Evolutionary conservation across 1,140 invertebrate genomes (phyloP), one percentile per base, ranked within the genome.

Genomic region (Macrostomum lignano): DNA sequence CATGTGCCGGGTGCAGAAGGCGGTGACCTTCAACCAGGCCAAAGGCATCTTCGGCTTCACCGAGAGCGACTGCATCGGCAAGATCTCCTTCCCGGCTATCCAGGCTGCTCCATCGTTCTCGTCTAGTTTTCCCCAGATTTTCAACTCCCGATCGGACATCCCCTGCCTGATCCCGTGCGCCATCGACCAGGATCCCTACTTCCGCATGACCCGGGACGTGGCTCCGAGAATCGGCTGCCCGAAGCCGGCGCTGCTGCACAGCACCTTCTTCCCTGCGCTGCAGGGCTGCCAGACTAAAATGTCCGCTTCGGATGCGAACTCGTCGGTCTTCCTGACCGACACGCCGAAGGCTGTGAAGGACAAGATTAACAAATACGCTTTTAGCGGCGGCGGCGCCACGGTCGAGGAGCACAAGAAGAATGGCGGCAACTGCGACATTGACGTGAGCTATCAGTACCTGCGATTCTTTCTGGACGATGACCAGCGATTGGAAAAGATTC

Each of bases 111-210:
- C 91, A 1, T 73, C 77, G 7, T 70, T 98, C 46, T 78, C 77
- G 1, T 73, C 73, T 7, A 72, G 75, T n/a, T 98, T 96, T 61
- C 88, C 88, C 0, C 70, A 73, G 34, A 81, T 98, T 42, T 96
- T 98, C 54, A 70, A 58, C 21, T 48, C 65, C 2, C 63, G 69
- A 34, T 69, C 68, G 32, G 75, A 81, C 49, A 63, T 81, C 33
- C 73, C 73, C 3, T 91, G 81, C 48, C 61, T 98, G 1, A 88
- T 98, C 40, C 88, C 88, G 0, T 96, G 86, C 61, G 91, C 82
- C 19, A 96, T 98, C 46, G 91, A 98, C 66, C 91, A 98, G 66
- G 88, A 96, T 61, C 88, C 88, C 0, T 96, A 94, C 56, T 96
- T 98, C 56, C 66, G 88, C 35, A 91, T 98, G 84, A 84, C 81